Conservation (phyloP, 2,113 vertebrate species). For the Agelaius tricolor region DNA sequence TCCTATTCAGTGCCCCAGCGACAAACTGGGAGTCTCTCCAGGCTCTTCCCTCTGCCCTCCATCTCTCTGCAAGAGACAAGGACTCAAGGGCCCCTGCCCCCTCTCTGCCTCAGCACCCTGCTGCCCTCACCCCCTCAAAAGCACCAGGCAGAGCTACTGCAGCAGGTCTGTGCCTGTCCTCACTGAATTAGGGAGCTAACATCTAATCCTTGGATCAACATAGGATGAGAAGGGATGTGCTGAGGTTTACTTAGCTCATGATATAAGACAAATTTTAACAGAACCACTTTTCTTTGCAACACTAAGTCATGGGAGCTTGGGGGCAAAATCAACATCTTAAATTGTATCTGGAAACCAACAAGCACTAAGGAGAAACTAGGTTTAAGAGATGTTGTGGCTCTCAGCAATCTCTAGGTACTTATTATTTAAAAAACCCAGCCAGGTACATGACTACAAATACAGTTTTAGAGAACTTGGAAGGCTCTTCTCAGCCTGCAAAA, state of each 20-base stretch:
- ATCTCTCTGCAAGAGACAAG: background rate
- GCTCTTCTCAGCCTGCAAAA: background rate
- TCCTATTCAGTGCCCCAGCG: background rate
- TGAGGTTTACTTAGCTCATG: background rate
- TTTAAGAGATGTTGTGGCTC: background rate
- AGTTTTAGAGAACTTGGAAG: background rate
- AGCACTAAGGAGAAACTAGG: background rate
- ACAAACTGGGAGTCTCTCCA: background rate
- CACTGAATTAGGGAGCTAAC: background rate
- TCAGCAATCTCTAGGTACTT: background rate
- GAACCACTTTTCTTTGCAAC: background rate
- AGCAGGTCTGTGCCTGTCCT: background rate
- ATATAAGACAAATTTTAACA: background rate
- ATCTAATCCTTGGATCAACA: background rate
- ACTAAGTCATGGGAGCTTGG: background rate
- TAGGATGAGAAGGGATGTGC: background rate
- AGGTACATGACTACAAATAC: background rate
- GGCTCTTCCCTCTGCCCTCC: background rate
- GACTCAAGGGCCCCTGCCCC: background rate
- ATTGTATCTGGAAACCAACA: background rate
- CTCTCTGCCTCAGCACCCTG: background rate
- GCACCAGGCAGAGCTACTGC: background rate
- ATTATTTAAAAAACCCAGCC: background rate
- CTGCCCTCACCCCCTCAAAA: background rate
- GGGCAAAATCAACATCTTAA: background rate